A percentile compares a stretch with the other conserved stretches of the same genome.
phyloP scores from a whole-genome alignment of 1,140 invertebrate genomes.

The Bombus huntii region DNA sequence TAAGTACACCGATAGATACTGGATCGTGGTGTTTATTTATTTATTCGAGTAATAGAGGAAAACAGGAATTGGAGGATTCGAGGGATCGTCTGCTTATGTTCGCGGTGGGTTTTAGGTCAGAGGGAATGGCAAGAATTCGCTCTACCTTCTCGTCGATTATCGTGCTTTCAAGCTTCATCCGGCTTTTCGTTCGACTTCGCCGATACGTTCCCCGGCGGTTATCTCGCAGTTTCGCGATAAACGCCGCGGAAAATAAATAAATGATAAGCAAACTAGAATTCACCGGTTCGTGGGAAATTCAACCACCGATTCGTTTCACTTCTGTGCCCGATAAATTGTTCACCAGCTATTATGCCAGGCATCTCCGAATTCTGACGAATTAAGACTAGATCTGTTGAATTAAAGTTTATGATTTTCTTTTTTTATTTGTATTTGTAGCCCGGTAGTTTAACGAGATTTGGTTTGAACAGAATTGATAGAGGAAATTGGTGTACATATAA shows the following conservation, averaged over 20 bases:
- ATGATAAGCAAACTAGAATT: conserved; percentile 17
- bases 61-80: neutral
- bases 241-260: conserved; percentile 14
- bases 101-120: neutral
- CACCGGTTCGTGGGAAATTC: conserved; percentile 10
- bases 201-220: neutral
- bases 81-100: neutral
- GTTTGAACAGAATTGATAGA: neutral
- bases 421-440: too few relatives aligned
- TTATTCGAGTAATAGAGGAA: neutral
- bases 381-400: neutral
- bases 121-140: conserved; percentile 5
- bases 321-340: neutral
- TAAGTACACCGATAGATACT: too few relatives aligned
- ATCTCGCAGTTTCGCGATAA: neutral
- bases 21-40: neutral
- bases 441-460: neutral
- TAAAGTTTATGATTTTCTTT: neutral
- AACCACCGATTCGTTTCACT: neutral
- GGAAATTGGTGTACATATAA: neutral
- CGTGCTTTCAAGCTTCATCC: conserved; percentile 8
- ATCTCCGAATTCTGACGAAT: neutral
- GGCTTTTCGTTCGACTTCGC: neutral
- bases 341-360: neutral
- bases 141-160: conserved; percentile 6